A percentile compares a stretch with the other conserved stretches of the same genome.
Evolutionary conservation across 2,113 vertebrate species (phyloP).

Genomic region (Rhinichthys klamathensis): DNA sequence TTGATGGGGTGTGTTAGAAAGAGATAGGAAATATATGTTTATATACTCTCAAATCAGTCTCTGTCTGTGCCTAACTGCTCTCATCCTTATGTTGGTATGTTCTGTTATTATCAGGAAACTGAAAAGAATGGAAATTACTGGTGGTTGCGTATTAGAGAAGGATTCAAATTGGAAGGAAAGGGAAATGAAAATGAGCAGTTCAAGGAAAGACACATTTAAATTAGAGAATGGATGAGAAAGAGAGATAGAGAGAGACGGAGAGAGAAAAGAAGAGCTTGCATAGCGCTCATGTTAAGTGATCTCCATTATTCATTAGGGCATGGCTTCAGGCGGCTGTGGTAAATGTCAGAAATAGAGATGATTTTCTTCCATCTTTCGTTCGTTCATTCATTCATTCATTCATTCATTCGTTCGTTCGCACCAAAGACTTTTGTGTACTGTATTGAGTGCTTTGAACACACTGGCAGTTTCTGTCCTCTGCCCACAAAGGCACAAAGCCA

Average conservation of each 20-base stretch:
- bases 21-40: not conserved
- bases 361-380: slow-evolving; percentile 39
- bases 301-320: slow-evolving; percentile 52
- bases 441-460: slow-evolving; percentile 21
- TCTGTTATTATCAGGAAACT: slow-evolving; percentile 5
- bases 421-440: slow-evolving; percentile 28
- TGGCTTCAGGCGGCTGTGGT: slow-evolving; percentile 44
- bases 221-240: slow-evolving; percentile 15
- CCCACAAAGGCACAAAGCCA: slow-evolving; percentile 42
- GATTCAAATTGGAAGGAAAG: not conserved
- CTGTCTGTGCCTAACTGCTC: not conserved
- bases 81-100: slow-evolving; percentile 4
- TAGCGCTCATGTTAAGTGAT: slow-evolving; percentile 50
- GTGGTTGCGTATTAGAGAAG: not conserved
- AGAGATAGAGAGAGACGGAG: not conserved
- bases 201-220: slow-evolving; percentile 24
- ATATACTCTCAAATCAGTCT: not conserved
- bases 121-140: not conserved
- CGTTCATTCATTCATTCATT: slow-evolving; percentile 7
- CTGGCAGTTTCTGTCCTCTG: slow-evolving; percentile 37
- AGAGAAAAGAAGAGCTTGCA: not conserved
- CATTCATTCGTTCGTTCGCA: slow-evolving; percentile 22
- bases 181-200: slow-evolving; percentile 23
- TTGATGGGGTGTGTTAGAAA: not conserved
- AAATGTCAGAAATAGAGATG: slow-evolving; percentile 50